These are phyloP conservation scores for Ctenosaura bakeri DNA, from an alignment of 2,797 vertebrate genomes.

Conservation along the genomic window DNA sequence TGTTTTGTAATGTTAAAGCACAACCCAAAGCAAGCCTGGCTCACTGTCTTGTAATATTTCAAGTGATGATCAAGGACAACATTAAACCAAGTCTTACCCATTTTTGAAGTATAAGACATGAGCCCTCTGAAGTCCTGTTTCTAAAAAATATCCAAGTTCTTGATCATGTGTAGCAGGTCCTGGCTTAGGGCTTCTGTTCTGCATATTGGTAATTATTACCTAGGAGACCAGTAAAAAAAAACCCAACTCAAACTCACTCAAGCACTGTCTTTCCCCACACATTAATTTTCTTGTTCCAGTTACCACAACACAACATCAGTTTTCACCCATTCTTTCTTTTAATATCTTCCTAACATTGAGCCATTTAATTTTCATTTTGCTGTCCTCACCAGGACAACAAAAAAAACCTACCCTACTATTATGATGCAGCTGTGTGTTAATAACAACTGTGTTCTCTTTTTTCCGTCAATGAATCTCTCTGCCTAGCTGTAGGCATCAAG, in stretches of 20 bases:
- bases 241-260: background rate
- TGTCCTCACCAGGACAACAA: background rate
- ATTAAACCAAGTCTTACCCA: slow-evolving; percentile 84
- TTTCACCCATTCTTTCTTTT: background rate
- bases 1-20: slow-evolving; percentile 4
- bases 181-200: slow-evolving; percentile 98
- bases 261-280: background rate
- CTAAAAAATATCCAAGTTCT: slow-evolving; percentile 97
- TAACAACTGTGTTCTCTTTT: no score
- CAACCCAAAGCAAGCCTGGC: background rate
- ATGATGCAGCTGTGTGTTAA: no score
- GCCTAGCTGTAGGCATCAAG: background rate
- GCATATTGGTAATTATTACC: slow-evolving; percentile 92
- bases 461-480: background rate
- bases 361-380: background rate
- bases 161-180: slow-evolving; percentile 93
- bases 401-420: no score
- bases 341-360: background rate
- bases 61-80: slow-evolving; percentile 37
- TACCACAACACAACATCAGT: background rate
- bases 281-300: background rate
- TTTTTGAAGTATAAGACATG: slow-evolving; percentile 99
- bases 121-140: slow-evolving; percentile 97
- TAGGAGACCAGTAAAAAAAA: slow-evolving; percentile 73
- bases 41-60: background rate